phyloP scores from a whole-genome alignment of 2,113 vertebrate species.

The Lethenteron reissneri region DNA sequence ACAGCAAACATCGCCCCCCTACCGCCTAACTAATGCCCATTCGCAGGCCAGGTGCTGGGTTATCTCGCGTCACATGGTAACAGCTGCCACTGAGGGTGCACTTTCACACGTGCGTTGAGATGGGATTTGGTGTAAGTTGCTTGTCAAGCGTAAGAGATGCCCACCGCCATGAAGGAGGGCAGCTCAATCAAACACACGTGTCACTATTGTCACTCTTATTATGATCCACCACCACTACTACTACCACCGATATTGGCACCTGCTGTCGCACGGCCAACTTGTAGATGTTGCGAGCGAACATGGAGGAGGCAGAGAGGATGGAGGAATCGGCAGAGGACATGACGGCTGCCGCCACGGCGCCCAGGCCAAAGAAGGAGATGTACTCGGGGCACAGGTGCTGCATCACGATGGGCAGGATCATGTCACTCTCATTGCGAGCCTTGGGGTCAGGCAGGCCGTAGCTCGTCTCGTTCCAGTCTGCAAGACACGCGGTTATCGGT shows the following conservation, averaged over 20 bases:
- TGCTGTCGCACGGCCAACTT: conserved; percentile 78
- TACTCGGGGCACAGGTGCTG: conserved; percentile 5
- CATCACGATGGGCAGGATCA: conserved; percentile 5
- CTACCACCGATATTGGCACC: conserved; percentile 25
- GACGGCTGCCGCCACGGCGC: conserved; percentile 1
- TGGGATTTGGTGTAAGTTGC: not conserved
- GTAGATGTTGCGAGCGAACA: conserved; percentile 94
- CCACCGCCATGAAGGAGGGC: not conserved
- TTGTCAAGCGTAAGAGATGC: not conserved
- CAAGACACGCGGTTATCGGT: not conserved
- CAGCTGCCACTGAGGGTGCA: not conserved
- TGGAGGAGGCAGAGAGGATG: conserved; percentile 86
- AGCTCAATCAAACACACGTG: not conserved
- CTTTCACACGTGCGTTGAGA: not conserved
- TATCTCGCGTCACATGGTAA: not conserved
- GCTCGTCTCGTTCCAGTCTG: conserved; percentile 5
- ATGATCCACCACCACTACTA: not conserved
- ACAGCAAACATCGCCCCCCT: no score
- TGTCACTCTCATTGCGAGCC: conserved; percentile 3
- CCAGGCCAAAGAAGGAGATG: conserved; percentile 1
- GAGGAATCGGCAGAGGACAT: conserved; percentile 27
- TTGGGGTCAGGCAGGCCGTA: conserved; percentile 2
- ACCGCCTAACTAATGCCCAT: not conserved
- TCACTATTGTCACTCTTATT: not conserved
- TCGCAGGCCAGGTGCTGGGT: not conserved